Conservation (phyloP, 2,797 vertebrate genomes). For the Rhabdomys pumilio region DNA sequence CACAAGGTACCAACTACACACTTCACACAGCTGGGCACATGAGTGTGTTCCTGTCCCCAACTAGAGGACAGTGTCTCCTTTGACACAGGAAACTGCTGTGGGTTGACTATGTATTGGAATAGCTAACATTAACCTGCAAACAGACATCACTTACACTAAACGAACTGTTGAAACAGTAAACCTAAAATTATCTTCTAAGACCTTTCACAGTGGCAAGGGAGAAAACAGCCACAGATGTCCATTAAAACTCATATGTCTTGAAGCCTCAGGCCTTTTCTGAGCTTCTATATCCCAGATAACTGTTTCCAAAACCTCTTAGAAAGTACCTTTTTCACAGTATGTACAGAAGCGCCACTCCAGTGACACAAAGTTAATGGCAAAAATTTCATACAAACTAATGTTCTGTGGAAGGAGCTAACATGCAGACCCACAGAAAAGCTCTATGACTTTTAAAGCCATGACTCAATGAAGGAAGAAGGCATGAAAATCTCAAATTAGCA, state of each 20-base stretch:
- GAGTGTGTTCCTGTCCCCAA: fast-evolving
- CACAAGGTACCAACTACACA: neutral
- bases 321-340: neutral
- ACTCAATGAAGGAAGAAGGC: neutral
- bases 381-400: neutral
- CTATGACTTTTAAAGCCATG: neutral
- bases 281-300: neutral
- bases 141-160: neutral
- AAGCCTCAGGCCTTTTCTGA: neutral
- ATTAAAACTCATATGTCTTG: neutral
- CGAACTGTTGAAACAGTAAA: neutral
- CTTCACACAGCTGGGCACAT: neutral
- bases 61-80: neutral
- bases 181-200: neutral
- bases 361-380: slow-evolving; percentile 8
- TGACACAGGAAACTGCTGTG: neutral
- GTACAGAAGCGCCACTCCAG: neutral
- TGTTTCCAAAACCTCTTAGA: neutral
- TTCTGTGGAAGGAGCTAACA: neutral
- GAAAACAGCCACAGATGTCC: neutral
- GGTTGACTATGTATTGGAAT: neutral
- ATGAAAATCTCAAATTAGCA: neutral
- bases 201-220: neutral
- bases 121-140: neutral
- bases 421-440: neutral